Percentiles rank a stretch among this genome's conserved stretches.
These are phyloP conservation scores for Myotis findleyi DNA, from an alignment of 2,797 vertebrate species.

Conservation along the genomic window DNA sequence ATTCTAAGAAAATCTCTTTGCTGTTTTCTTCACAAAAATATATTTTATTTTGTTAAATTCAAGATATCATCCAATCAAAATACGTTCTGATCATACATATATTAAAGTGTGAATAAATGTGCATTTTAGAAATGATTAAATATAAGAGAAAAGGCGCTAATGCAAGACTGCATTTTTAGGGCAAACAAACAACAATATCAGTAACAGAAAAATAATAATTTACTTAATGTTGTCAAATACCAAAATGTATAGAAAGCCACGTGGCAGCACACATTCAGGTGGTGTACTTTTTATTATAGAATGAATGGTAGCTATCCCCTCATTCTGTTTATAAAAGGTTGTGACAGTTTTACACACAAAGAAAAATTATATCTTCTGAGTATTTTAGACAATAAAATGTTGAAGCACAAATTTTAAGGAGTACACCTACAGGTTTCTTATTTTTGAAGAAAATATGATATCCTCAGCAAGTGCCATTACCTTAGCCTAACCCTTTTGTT, in stretches of 20 bases:
- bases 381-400: not conserved
- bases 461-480: not conserved
- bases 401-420: not conserved
- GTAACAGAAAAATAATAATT: not conserved
- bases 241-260: not conserved
- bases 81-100: not conserved
- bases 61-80: not conserved
- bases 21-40: not conserved
- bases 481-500: not conserved
- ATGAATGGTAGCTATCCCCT: not conserved
- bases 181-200: not conserved
- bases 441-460: not conserved
- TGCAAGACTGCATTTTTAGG: not conserved
- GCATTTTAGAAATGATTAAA: not conserved
- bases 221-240: not conserved
- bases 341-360: not conserved
- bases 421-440: not conserved
- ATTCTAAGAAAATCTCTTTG: not conserved
- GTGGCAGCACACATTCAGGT: not conserved
- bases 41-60: not conserved
- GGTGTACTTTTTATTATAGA: not conserved
- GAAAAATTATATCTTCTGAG: not conserved
- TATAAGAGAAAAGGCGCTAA: not conserved
- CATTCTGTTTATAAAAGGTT: constrained; percentile 20
- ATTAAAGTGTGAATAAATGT: not conserved